phyloP scores from a whole-genome alignment of 2,888 invertebrate species.

The Rhagium mordax region DNA sequence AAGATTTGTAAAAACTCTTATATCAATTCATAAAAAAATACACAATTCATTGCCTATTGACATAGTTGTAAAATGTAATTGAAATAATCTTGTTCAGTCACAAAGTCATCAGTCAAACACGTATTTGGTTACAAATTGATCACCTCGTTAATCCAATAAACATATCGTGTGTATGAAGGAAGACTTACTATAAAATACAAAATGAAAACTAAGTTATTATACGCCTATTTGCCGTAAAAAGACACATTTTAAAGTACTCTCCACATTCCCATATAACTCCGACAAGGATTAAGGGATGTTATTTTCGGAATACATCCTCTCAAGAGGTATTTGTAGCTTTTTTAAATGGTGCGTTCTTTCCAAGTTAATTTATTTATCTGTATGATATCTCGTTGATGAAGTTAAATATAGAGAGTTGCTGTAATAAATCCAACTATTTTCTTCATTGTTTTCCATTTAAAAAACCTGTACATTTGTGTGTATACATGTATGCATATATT shows the following conservation, averaged over 20 bases:
- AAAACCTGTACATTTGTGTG: too few species aligned
- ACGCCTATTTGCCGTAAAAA: neutral
- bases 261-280: neutral
- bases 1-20: too few species aligned
- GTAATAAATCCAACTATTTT: too few species aligned
- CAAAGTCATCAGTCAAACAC: too few species aligned
- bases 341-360: neutral
- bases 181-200: neutral
- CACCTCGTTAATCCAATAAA: too few species aligned
- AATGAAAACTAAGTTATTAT: neutral
- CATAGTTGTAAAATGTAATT: too few species aligned
- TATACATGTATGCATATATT: too few species aligned
- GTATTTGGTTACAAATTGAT: too few species aligned
- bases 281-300: neutral
- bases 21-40: too few species aligned
- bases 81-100: too few species aligned
- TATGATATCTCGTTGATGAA: neutral
- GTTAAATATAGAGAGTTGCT: neutral
- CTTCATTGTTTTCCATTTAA: too few species aligned
- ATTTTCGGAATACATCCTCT: neutral
- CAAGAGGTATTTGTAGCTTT: neutral
- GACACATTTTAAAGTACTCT: neutral
- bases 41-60: too few species aligned
- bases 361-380: neutral
- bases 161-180: neutral